Base-by-base conservation (phyloP, 23 tunicate species). In the Diplosoma virens region DNA sequence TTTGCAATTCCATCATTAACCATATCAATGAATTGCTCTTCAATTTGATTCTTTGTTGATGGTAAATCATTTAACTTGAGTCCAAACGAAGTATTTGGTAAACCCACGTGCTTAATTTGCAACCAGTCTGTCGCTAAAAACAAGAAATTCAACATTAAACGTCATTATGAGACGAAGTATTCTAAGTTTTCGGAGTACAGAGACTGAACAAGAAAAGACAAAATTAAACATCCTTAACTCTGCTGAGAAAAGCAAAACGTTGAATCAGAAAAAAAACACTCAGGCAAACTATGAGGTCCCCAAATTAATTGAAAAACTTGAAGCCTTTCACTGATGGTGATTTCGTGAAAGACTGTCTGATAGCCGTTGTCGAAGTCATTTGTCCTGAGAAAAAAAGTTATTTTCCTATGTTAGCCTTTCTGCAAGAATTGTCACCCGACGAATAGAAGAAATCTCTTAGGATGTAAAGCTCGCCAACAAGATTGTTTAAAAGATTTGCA, bases 381-480 rank as follows among this genome's bases (percentile, higher is more conserved):
- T n/a, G n/a, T n/a, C n/a, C n/a, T n/a, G n/a, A n/a, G n/a, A n/a
- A n/a, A n/a, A n/a, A n/a, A n/a, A n/a, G n/a, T n/a, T n/a, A n/a
- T n/a, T n/a, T n/a, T n/a, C n/a, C n/a, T n/a, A n/a, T n/a, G n/a
- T n/a, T n/a, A n/a, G n/a, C n/a, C n/a, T n/a, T n/a, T n/a, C n/a
- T n/a, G n/a, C n/a, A n/a, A n/a, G n/a, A n/a, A n/a, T n/a, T n/a
- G n/a, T n/a, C n/a, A n/a, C n/a, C n/a, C 79, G 84, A 22, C 84
- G 84, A 37, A 79, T 79, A 35, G 84, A 79, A 79, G 80, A 71
- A 25, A 79, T 79, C 63, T 74, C 84, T n/a, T n/a, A 79, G 80
- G 23, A 79, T 29, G 81, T 79, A 71, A 79, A 71, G 2, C 31
- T 37, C 25, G 30, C 33, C 84, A 79, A 79, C 6, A 71, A 79